Evolutionary conservation across 2,797 vertebrate genomes (phyloP).

Genomic region (Lutjanus argentimaculatus): DNA sequence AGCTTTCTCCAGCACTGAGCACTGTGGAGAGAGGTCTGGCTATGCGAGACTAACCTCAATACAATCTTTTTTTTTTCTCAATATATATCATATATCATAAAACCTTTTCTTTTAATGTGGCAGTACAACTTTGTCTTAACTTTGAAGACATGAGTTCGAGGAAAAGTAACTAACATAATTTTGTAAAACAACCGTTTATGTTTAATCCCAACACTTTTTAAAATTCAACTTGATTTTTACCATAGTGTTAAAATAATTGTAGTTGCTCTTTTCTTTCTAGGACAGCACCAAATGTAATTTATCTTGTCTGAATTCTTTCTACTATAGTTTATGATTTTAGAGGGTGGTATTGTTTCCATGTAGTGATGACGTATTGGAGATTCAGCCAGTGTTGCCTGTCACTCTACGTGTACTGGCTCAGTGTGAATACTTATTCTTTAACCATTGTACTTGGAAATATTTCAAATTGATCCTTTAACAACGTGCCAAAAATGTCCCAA

Average conservation of each 20-base stretch:
- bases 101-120: no score
- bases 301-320: not conserved
- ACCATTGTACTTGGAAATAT: not conserved
- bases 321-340: not conserved
- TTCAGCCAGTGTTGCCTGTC: not conserved
- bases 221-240: not conserved
- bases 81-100: no score
- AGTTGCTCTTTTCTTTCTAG: not conserved
- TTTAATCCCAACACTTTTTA: no score
- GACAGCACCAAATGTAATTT: no score
- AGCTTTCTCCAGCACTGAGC: no score
- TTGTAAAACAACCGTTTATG: not conserved
- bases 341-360: not conserved
- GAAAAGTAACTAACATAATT: not conserved
- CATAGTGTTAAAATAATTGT: not conserved
- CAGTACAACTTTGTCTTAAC: not conserved
- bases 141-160: not conserved
- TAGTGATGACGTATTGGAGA: not conserved
- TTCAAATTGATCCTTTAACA: not conserved
- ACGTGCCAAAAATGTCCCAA: not conserved
- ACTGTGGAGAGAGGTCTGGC: no score
- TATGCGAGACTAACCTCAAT: no score
- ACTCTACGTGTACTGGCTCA: not conserved
- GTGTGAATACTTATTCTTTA: not conserved
- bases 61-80: no score